phyloP scores from a whole-genome alignment of 1,140 invertebrate species.

The Caenorhabditis briggsae region DNA sequence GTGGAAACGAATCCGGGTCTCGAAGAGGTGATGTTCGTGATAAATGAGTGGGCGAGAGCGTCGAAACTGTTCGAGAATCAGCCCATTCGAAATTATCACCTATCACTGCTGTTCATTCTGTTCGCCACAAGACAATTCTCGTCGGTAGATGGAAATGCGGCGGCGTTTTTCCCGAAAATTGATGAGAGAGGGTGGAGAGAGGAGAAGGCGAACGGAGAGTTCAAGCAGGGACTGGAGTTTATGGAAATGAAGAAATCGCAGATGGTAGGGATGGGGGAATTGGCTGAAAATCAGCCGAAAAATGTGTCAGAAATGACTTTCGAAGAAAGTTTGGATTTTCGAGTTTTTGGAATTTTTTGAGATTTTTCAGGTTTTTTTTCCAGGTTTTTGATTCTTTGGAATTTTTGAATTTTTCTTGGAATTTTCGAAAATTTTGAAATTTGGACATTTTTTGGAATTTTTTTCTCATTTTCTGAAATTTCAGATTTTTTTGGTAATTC shows the following conservation, averaged over 20 bases:
- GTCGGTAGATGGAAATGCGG: constrained; percentile 29
- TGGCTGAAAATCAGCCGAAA: too few relatives aligned
- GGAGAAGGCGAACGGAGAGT: background rate
- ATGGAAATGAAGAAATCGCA: background rate
- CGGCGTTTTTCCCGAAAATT: background rate
- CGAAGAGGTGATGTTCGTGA: background rate
- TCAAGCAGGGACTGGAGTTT: background rate
- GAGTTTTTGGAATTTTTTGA: too few relatives aligned
- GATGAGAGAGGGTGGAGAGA: background rate
- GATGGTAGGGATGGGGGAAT: background rate
- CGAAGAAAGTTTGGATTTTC: too few relatives aligned
- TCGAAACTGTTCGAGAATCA: background rate
- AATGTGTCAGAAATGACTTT: too few relatives aligned
- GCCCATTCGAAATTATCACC: background rate
- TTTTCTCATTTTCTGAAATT: too few relatives aligned
- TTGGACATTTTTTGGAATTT: too few relatives aligned
- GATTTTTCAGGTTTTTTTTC: too few relatives aligned
- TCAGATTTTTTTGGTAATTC: too few relatives aligned
- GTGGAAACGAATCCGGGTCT: background rate
- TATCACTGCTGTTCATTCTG: constrained; percentile 8
- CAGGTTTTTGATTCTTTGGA: too few relatives aligned
- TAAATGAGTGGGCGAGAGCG: background rate
- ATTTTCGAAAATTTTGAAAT: too few relatives aligned
- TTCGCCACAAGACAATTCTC: constrained; percentile 21
- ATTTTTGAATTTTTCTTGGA: too few relatives aligned